Percentiles rank a stretch among this genome's conserved stretches.
Conservation (phyloP, 2,113 vertebrate species). For the Petrocephalus zakoni region DNA sequence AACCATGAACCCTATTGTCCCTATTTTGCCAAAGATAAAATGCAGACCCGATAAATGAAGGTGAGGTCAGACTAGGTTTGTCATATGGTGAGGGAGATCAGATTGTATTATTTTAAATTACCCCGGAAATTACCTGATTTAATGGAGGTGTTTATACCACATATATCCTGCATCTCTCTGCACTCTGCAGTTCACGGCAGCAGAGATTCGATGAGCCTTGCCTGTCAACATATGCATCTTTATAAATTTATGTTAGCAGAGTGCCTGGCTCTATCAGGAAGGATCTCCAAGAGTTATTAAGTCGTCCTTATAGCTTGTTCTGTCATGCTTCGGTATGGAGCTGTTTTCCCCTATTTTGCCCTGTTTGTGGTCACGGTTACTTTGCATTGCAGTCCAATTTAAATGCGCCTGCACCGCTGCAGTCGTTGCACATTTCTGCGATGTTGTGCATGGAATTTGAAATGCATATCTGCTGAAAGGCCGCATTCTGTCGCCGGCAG, state of each 20-base stretch:
- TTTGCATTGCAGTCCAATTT: constrained; percentile 3
- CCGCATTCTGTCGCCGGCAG: background rate
- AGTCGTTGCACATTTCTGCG: background rate
- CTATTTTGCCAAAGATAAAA: constrained; percentile 12
- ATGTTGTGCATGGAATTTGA: background rate
- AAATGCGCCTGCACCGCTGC: background rate
- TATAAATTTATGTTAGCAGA: background rate
- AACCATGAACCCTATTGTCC: background rate
- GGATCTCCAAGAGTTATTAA: background rate
- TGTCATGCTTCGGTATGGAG: background rate
- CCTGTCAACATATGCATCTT: background rate
- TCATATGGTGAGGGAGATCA: background rate
- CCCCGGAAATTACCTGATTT: background rate
- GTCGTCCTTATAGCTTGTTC: background rate
- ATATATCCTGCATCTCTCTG: background rate
- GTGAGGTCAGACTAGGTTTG: background rate
- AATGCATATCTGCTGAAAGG: background rate
- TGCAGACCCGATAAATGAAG: background rate
- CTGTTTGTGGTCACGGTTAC: background rate
- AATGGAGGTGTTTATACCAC: background rate
- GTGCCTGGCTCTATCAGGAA: background rate
- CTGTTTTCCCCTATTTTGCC: background rate
- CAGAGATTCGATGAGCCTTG: background rate
- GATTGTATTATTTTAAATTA: background rate
- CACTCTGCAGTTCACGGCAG: background rate